phyloP scores from a whole-genome alignment of 2,113 vertebrate genomes.

The Pelusios castaneus region DNA sequence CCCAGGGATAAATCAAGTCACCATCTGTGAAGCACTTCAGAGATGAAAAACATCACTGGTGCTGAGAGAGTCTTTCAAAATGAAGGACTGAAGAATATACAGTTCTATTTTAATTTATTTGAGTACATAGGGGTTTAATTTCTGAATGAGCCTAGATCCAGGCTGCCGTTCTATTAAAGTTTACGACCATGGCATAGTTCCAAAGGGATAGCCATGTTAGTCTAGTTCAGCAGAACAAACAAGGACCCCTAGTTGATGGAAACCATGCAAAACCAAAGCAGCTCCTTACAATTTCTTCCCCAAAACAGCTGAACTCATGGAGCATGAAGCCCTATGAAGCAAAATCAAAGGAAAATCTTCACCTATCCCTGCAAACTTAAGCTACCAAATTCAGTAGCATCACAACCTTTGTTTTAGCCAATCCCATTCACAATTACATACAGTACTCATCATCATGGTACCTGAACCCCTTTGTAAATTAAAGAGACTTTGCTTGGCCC shows the following conservation, averaged over 20 bases:
- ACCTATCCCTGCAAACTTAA: neutral
- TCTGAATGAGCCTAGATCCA: neutral
- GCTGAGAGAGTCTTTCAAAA: neutral
- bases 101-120: neutral
- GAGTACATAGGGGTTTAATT: neutral
- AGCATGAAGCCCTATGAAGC: no score
- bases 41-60: neutral
- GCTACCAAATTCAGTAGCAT: neutral
- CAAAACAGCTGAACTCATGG: neutral
- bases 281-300: neutral
- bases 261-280: neutral
- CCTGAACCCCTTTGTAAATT: no score
- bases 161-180: neutral
- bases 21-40: neutral
- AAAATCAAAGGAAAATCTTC: neutral
- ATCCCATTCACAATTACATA: no score
- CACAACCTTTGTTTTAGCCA: neutral
- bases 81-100: neutral
- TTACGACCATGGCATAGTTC: neutral
- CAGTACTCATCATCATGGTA: no score
- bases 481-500: neutral
- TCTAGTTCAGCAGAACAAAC: no score
- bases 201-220: no score
- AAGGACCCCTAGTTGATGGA: no score
- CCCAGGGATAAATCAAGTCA: neutral